These are phyloP conservation scores for Sebastes kiyomatsui DNA, from an alignment of 2,797 vertebrate genomes.

Conservation along the genomic window DNA sequence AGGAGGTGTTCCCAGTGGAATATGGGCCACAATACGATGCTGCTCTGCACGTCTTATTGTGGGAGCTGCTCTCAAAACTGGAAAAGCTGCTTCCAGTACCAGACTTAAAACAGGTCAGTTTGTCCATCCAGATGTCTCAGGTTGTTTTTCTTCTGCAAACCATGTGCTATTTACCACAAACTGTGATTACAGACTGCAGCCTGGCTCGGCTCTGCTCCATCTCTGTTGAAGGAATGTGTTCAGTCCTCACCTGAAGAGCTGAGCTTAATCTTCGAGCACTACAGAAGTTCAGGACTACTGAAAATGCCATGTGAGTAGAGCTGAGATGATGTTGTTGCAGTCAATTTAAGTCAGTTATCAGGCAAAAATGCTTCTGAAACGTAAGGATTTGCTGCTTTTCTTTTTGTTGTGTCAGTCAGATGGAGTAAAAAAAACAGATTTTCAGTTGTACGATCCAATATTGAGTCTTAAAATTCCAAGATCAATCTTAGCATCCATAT, in stretches of 20 bases:
- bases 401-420: background rate
- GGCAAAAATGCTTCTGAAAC: background rate
- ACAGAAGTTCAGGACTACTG: conserved; percentile 56
- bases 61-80: conserved; percentile 85
- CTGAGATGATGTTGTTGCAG: background rate
- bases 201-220: conserved; percentile 74
- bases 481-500: background rate
- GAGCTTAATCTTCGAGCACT: conserved; percentile 65
- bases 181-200: conserved; percentile 71
- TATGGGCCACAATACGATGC: conserved; percentile 84
- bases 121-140: background rate
- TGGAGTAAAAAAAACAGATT: background rate
- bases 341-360: background rate
- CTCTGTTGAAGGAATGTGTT: conserved; percentile 68
- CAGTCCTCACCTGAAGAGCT: conserved; percentile 68
- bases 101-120: conserved; percentile 81
- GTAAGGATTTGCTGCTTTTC: background rate
- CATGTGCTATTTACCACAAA: background rate
- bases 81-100: conserved; percentile 81
- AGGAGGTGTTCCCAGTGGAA: conserved; percentile 86
- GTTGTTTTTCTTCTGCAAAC: background rate
- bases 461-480: background rate
- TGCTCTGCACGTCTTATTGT: conserved; percentile 83
- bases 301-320: conserved; percentile 67
- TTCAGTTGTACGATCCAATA: background rate